Evolutionary conservation across 1,140 invertebrate species (phyloP).

Genomic region (Dendroctonus ponderosae): DNA sequence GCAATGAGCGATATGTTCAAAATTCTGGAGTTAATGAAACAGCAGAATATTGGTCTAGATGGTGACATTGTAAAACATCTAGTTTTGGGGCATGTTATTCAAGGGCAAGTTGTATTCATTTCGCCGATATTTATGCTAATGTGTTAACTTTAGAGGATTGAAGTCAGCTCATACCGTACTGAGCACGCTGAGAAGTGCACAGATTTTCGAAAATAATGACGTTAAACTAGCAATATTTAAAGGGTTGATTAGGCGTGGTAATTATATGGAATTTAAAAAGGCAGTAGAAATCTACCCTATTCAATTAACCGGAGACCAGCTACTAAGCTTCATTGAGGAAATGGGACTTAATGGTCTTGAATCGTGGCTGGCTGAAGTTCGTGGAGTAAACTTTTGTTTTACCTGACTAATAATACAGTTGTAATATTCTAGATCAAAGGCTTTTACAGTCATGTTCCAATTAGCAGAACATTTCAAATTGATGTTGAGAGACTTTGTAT

Average conservation of each 20-base stretch:
- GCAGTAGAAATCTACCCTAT: slow-evolving; percentile 21
- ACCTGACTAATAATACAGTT: background rate
- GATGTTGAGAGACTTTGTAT: slow-evolving; percentile 40
- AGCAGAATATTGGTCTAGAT: slow-evolving; percentile 54
- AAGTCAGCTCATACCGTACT: slow-evolving; percentile 45
- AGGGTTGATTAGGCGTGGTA: slow-evolving; percentile 34
- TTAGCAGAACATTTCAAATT: slow-evolving; percentile 26
- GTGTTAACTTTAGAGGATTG: slow-evolving; percentile 43
- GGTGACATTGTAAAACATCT: slow-evolving; percentile 60
- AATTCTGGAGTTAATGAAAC: slow-evolving; percentile 62
- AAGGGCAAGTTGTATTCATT: slow-evolving; percentile 47
- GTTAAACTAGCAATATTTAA: slow-evolving; percentile 38
- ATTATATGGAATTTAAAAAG: slow-evolving; percentile 36
- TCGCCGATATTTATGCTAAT: slow-evolving; percentile 2
- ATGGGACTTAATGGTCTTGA: slow-evolving; percentile 37
- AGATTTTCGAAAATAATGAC: slow-evolving; percentile 40
- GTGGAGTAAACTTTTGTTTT: background rate
- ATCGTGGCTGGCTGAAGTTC: slow-evolving; percentile 31
- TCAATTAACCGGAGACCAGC: slow-evolving; percentile 28
- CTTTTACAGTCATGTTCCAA: slow-evolving; percentile 24
- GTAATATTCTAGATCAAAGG: slow-evolving; percentile 21
- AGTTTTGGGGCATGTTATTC: slow-evolving; percentile 58
- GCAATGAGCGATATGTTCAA: slow-evolving; percentile 59
- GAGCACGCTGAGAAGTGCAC: slow-evolving; percentile 50
- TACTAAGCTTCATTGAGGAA: slow-evolving; percentile 34